Evolutionary conservation across 2,797 vertebrate species (phyloP).

Genomic region (Enteromius radiatus): DNA sequence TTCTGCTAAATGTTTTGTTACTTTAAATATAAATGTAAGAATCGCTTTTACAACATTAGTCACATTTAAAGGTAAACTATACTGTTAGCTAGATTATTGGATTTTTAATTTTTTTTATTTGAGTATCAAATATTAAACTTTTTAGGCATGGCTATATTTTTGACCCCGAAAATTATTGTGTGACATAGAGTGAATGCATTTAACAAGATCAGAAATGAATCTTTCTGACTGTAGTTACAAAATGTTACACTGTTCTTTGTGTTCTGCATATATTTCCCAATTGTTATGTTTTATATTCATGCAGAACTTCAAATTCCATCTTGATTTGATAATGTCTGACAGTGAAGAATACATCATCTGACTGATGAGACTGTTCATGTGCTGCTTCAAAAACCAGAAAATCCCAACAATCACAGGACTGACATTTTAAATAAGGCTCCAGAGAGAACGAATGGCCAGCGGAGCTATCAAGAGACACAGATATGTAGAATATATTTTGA

Average conservation of each 20-base stretch:
- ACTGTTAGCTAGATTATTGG: too few relatives aligned
- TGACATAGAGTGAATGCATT: too few relatives aligned
- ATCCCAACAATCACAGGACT: constrained; percentile 9
- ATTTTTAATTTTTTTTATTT: too few relatives aligned
- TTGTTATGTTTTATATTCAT: not conserved
- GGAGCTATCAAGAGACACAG: constrained; percentile 14
- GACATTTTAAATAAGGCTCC: constrained; percentile 41
- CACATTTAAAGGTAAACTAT: too few relatives aligned
- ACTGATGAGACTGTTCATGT: not conserved
- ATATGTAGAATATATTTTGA: constrained; percentile 53
- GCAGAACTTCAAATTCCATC: not conserved
- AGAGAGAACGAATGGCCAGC: constrained; percentile 32
- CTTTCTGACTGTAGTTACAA: not conserved
- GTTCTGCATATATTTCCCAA: constrained; percentile 2
- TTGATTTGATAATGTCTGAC: constrained; percentile 5
- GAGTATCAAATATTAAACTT: too few relatives aligned
- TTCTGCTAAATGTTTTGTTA: too few relatives aligned
- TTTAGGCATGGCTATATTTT: too few relatives aligned
- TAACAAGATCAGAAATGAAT: not conserved
- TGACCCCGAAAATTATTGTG: too few relatives aligned
- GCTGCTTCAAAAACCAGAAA: constrained; percentile 32
- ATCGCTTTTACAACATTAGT: too few relatives aligned
- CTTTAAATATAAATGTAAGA: too few relatives aligned
- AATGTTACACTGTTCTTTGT: not conserved
- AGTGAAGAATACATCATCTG: constrained; percentile 11